Evolutionary conservation across 2,113 vertebrate genomes (phyloP).

Genomic region (Gadus macrocephalus): DNA sequence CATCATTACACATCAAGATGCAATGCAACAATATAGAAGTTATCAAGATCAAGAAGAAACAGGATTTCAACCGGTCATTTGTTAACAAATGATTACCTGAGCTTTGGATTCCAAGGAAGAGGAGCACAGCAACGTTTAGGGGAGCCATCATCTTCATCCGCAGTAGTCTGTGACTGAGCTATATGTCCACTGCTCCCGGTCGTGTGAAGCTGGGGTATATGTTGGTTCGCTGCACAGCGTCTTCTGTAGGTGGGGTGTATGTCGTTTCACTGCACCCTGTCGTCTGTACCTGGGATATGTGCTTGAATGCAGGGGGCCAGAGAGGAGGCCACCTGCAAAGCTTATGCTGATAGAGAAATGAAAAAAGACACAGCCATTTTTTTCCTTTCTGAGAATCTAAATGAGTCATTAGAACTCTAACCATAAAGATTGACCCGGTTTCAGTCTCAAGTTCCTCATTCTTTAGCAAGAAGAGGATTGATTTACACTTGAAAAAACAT

Average conservation of each 20-base stretch:
- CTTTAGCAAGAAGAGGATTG: neutral
- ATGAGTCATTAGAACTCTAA: neutral
- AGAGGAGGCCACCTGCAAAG: too few species aligned
- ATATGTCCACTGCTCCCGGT: too few species aligned
- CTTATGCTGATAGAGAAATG: neutral
- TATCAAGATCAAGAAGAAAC: too few species aligned
- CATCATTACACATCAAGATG: too few species aligned
- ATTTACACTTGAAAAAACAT: too few species aligned
- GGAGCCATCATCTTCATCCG: neutral
- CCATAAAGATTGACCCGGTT: neutral
- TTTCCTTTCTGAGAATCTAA: neutral
- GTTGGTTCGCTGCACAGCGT: neutral
- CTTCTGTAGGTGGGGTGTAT: neutral
- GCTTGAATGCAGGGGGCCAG: too few species aligned
- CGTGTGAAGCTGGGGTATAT: neutral
- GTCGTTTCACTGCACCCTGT: neutral
- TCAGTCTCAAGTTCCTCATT: neutral
- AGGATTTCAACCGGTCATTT: too few species aligned
- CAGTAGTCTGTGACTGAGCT: too few species aligned
- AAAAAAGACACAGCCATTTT: neutral
- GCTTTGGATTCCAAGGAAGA: neutral
- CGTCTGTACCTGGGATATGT: too few species aligned
- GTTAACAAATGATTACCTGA: neutral
- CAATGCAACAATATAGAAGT: too few species aligned
- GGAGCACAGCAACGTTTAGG: neutral